Evolutionary conservation across 2,113 vertebrate genomes (phyloP), one percentile per base, ranked within the genome.

Genomic region (Chloropsis hardwickii): DNA sequence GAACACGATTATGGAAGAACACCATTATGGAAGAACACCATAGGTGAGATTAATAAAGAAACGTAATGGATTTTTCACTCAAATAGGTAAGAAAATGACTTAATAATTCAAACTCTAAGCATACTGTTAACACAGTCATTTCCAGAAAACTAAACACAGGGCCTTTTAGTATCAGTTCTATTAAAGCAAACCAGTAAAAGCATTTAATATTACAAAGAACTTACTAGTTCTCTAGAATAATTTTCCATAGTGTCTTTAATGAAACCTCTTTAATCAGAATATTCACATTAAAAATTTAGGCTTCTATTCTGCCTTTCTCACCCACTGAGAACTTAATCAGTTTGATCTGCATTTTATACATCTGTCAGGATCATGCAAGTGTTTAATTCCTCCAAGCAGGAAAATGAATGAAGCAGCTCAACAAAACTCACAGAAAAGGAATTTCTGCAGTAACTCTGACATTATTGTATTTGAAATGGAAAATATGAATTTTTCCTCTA

Each of bases 1-100:
- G 33, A 61, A 40, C 0, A 1, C 1, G 1, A 54, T 42, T 20
- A 40, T 17, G 14, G 44, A 80, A 37, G 20, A 67, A 47, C 5
- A n/a, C 3, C 31, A 10, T 5, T 20, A 40, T 17, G 14, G 44
- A 80, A 37, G 20, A 67, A 47, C 5, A n/a, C 3, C 31, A 10
- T 5, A 45, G 28, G 17, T 58, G 19, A 42, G 53, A 44, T 39
- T 80, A 58, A 44, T 1, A 29, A n/a, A 64, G 48, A 85, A 84
- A 50, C 6, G n/a, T 28, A 44, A 20, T 14, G 11, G 9, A 65
- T 74, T 86, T 81, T 56, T 28, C 37, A 51, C 16, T 82, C 21
- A 74, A 60, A 65, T 61, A 51, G 44, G 31, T 27, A 70, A 74
- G 40, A 88, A 85, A 56, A 56, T 37, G 0, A 62, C 13, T n/a